Conservation (phyloP, 2,113 vertebrate species). For the Abramis brama region DNA sequence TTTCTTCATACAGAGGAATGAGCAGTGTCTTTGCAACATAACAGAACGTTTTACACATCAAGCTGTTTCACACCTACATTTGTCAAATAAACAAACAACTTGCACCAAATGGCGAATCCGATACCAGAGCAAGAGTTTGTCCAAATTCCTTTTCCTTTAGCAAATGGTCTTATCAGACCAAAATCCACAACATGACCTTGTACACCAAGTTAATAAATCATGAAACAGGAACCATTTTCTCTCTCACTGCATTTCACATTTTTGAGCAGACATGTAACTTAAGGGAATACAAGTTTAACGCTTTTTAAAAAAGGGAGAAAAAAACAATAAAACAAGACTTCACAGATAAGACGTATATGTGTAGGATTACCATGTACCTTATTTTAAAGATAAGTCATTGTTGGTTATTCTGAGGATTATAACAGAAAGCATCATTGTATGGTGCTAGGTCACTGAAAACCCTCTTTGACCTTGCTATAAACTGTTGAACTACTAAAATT, state of each 20-base stretch:
- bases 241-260: not conserved
- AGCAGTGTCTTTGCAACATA: not conserved
- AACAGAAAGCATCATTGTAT: not conserved
- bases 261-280: not conserved
- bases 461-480: not conserved
- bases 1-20: not conserved
- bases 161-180: conserved; percentile 39
- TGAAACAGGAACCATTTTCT: not conserved
- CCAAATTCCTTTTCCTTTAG: conserved; percentile 17
- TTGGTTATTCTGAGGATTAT: not conserved
- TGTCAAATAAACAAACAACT: conserved; percentile 26
- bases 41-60: not conserved
- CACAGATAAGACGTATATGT: too few relatives aligned
- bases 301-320: too few relatives aligned
- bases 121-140: not conserved
- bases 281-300: not conserved
- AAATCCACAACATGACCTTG: conserved; percentile 29
- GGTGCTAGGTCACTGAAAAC: not conserved
- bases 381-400: not conserved
- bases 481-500: too few relatives aligned
- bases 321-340: not conserved
- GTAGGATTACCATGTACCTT: not conserved
- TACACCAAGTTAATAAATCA: conserved; percentile 24
- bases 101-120: not conserved
- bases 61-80: conserved; percentile 12